phyloP scores from a whole-genome alignment of 2,113 vertebrate genomes.

The Actinemys pallida region DNA sequence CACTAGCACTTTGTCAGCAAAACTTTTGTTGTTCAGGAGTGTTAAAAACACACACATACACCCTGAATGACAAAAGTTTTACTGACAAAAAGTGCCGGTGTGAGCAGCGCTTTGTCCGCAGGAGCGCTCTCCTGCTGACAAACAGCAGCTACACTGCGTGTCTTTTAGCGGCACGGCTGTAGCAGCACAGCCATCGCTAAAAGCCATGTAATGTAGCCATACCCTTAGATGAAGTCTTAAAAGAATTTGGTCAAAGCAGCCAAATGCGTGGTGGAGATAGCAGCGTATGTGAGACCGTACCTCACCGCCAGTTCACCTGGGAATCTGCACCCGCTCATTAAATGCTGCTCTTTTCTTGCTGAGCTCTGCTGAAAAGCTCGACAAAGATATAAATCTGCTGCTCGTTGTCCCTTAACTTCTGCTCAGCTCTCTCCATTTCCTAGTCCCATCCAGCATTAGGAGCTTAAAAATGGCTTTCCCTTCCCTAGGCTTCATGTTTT shows the following conservation, averaged over 20 bases:
- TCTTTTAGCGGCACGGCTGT: no score
- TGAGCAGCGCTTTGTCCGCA: no score
- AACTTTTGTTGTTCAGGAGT: no score
- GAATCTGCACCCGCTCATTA: no score
- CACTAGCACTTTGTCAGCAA: no score
- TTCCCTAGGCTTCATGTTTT: not conserved
- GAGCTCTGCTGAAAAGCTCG: not conserved
- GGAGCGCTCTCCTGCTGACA: no score
- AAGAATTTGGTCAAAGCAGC: not conserved
- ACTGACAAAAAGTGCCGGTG: no score
- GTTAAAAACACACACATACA: no score
- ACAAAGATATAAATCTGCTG: not conserved
- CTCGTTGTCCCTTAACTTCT: not conserved
- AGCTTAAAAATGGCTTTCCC: not conserved
- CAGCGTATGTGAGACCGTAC: fast-evolving
- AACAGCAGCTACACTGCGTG: no score
- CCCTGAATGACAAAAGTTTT: no score
- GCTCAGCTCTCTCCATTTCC: not conserved
- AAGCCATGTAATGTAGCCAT: no score
- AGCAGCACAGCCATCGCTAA: no score
- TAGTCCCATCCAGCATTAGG: not conserved
- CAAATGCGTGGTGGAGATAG: fast-evolving
- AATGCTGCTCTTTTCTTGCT: not conserved
- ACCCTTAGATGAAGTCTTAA: not conserved
- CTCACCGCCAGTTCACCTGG: fast-evolving